These are phyloP conservation scores for Selenia dentaria DNA, from an alignment of 2,888 invertebrate genomes.

Conservation along the genomic window DNA sequence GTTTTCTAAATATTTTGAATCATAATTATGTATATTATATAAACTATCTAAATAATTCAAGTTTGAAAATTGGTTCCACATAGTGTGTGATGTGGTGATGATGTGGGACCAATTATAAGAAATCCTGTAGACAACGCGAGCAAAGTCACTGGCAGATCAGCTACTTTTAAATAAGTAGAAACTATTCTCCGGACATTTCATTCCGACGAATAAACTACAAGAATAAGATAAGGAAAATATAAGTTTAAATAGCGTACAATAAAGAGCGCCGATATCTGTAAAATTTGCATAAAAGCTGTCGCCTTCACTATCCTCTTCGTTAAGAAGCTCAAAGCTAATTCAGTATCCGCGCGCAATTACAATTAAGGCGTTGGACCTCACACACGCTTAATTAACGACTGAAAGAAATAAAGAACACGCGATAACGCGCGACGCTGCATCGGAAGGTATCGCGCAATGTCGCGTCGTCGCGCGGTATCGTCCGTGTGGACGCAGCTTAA, in stretches of 20 bases:
- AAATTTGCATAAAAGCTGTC: conserved; percentile 16
- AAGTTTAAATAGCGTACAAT: background rate
- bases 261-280: conserved; percentile 13
- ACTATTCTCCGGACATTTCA: too few relatives aligned
- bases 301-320: conserved; percentile 10
- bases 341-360: conserved; percentile 59
- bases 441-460: conserved; percentile 36
- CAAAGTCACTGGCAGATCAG: too few relatives aligned
- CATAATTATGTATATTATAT: too few relatives aligned
- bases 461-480: conserved; percentile 40
- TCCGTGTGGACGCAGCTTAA: conserved; percentile 47
- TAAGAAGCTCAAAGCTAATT: conserved; percentile 35
- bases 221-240: background rate
- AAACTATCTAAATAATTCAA: too few relatives aligned
- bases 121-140: too few relatives aligned
- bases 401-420: conserved; percentile 40
- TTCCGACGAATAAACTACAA: too few relatives aligned
- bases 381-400: conserved; percentile 65
- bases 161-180: too few relatives aligned
- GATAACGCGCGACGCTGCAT: conserved; percentile 36
- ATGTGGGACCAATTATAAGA: too few relatives aligned
- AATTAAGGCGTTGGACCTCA: conserved; percentile 72
- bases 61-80: too few relatives aligned
- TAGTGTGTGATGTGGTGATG: too few relatives aligned
- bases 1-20: too few relatives aligned